Base-by-base conservation (phyloP, 1,140 invertebrate genomes). In the Papilio helenus region DNA sequence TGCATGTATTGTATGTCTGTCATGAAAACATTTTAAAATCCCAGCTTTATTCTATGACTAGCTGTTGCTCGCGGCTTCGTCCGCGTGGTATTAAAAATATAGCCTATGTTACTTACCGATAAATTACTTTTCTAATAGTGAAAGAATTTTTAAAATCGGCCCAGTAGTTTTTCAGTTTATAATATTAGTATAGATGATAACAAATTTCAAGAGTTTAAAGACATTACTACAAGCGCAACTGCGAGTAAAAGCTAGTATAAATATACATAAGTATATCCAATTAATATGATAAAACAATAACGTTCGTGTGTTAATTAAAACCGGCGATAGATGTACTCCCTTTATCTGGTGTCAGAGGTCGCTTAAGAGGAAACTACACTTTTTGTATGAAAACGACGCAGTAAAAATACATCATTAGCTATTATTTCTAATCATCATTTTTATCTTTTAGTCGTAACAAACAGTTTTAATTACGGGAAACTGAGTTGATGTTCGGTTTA, bases 381-480 rank as follows among this genome's bases (percentile, higher is more conserved):
- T 82, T 84, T 85, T 81, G 76, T 84, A 85, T 85, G 80, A 76
- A 84, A 85, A 83, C 79, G 79, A 81, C 81, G 80, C 80, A 68
- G 81, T 87, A 86, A 89, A 87, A 85, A 87, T 82, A 84, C 85
- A 86, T 86, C 83, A 85, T 89, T 89, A 90, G 88, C 87, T 83
- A 81, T 85, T 84, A 87, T 79, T 87, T 85, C 72, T 91, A 90
- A 92, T 91, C 83, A 92, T 92, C 87, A 86, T 78, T 87, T 87
- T 90, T 93, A 93, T 93, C 90, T 90, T 88, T 86, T 85, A 82
- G 73, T 80, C 83, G 77, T 79, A 85, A 84, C 83, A 87, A 88
- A 91, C 88, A 87, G 76, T 90, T 91, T 92, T 93, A 92, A 93
- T 92, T 87, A 94, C 88, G 88, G 90, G 91, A 92, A 92, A 92